Conservation (phyloP, 2,797 vertebrate genomes). For the Cyprinodon diabolis region DNA sequence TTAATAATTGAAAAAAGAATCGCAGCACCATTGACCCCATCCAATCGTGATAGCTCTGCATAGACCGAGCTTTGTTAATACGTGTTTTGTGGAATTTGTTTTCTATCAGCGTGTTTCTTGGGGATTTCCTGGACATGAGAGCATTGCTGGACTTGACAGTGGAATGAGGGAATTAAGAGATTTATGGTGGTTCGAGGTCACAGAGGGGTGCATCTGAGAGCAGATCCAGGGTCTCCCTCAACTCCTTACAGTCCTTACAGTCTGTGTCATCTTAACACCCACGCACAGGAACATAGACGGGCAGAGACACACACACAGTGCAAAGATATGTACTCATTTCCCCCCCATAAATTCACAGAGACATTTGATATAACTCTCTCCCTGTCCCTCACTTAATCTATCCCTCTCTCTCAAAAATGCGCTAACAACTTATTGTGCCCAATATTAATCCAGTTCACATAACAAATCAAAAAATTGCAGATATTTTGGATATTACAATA, state of each 20-base stretch:
- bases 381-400: too few relatives aligned
- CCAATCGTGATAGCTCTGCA: slow-evolving; percentile 14
- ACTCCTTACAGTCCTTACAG: slow-evolving; percentile 63
- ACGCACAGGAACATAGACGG: slow-evolving; percentile 35
- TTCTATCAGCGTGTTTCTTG: slow-evolving; percentile 26
- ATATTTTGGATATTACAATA: too few relatives aligned
- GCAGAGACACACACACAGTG: slow-evolving; percentile 21
- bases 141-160: slow-evolving; percentile 63
- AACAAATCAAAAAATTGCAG: too few relatives aligned
- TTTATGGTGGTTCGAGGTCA: slow-evolving; percentile 73
- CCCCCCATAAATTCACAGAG: not conserved
- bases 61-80: slow-evolving; percentile 18
- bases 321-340: slow-evolving; percentile 6
- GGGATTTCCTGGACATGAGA: slow-evolving; percentile 70
- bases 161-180: slow-evolving; percentile 75
- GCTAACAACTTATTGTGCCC: too few relatives aligned
- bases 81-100: slow-evolving; percentile 49
- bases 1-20: not conserved
- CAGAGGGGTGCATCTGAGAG: slow-evolving; percentile 63
- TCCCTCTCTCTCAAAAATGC: too few relatives aligned
- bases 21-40: slow-evolving; percentile 16
- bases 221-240: slow-evolving; percentile 56
- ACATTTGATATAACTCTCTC: not conserved
- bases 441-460: too few relatives aligned
- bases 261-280: slow-evolving; percentile 66